A percentile compares a stretch with the other conserved stretches of the same genome.
Evolutionary conservation across 2,113 vertebrate genomes (phyloP).

Genomic region (Carettochelys insculpta): DNA sequence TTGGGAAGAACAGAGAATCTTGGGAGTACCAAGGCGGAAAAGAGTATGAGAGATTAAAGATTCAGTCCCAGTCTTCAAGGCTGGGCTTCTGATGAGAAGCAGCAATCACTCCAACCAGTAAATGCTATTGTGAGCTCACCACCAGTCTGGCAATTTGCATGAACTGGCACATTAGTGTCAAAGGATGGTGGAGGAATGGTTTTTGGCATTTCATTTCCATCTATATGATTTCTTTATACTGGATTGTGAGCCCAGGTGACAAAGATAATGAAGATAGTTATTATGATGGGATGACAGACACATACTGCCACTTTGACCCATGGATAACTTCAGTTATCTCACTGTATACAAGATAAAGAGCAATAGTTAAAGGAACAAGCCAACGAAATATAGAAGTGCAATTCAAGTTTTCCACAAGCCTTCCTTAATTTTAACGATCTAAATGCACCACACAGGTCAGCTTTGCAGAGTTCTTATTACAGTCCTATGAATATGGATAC

Average conservation of each 20-base stretch:
- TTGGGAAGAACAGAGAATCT: not conserved
- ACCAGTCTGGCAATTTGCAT: not conserved
- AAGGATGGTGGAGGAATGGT: not conserved
- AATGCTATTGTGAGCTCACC: not conserved
- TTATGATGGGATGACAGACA: not conserved
- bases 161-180: not conserved
- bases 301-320: not conserved
- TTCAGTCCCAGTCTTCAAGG: not conserved
- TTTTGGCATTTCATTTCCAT: not conserved
- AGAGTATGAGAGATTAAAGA: not conserved
- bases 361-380: not conserved
- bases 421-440: not conserved
- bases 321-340: rapidly evolving
- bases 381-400: not conserved
- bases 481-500: too few relatives aligned
- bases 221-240: not conserved
- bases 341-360: not conserved
- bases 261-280: not conserved
- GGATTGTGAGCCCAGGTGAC: not conserved
- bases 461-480: not conserved
- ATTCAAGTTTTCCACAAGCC: not conserved
- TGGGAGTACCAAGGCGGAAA: not conserved
- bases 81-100: not conserved
- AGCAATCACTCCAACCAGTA: not conserved
- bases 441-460: not conserved